Base-by-base conservation (phyloP, 2,888 invertebrate genomes). In the Diarsia brunnea region DNA sequence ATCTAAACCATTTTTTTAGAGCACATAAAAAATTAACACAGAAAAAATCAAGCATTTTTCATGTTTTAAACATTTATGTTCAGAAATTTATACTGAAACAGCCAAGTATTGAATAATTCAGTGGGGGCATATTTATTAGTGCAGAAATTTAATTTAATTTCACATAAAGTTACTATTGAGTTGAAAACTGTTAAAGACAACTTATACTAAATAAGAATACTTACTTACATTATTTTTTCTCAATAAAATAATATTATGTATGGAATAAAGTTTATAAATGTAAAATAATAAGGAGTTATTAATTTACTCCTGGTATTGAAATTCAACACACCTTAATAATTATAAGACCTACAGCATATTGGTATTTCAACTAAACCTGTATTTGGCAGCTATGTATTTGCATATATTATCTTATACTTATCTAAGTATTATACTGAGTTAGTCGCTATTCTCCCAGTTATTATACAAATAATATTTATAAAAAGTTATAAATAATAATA, bases 361-460 rank as follows among this genome's bases (percentile, higher is more conserved):
- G 43, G 58, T 43, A 74, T 81, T 81, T 38, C 51, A 79, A 51
- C 45, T 19, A 31, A 51, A 58, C 3, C 14, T 76, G 24, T 14
- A 81, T 65, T 64, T 14, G 81, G 78, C 78, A 78, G 79, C 79
- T 79, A 77, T 64, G 49, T 79, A 64, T 58, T 77, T 77, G 67
- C 47, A 70, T 58, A 81, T 31, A 49, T 75, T 67, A 66, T 73
- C 27, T 53, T 55, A 75, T 68, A 58, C 69, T 61, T 75, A n/a
- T 72, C n/a, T 75, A 61, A 81, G 67, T 77, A 82, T 76, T 82
- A 73, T 78, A 69, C 60, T 68, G 63, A 71, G 12, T 61, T 73
- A 80, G 60, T 79, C 73, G 71, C 73, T 78, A 72, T 74, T 86
- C 64, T 77, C 87, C 87, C 82, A 88, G 85, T 87, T 82, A 65